Evolutionary conservation across 2,888 invertebrate genomes (phyloP).

Genomic region (Napeogenes sylphis): DNA sequence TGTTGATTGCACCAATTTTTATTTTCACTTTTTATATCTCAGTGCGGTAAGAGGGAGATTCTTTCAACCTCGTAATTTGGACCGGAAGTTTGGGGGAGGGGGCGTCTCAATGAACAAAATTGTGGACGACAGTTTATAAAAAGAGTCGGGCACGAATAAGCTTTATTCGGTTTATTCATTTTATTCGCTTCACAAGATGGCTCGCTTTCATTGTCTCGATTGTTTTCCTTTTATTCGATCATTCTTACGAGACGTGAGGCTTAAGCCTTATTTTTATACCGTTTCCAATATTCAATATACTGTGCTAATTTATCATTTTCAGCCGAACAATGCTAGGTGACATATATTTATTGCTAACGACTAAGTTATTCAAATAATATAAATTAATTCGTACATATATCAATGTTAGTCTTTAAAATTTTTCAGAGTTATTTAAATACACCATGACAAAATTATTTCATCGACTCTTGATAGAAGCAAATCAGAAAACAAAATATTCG

Average conservation of each 20-base stretch:
- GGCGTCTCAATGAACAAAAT: constrained; percentile 51
- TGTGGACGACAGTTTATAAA: constrained; percentile 54
- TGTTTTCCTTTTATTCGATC: constrained; percentile 36
- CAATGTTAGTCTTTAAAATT: too few species aligned
- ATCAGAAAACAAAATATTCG: too few species aligned
- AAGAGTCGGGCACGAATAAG: constrained; percentile 52
- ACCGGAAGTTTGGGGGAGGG: constrained; percentile 50
- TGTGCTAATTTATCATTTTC: neutral
- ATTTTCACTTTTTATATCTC: constrained; percentile 49
- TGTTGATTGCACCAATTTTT: constrained; percentile 44
- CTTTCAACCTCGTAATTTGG: constrained; percentile 56
- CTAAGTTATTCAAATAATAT: too few species aligned
- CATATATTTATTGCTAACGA: too few species aligned
- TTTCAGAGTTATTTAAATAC: too few species aligned
- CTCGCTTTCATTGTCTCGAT: constrained; percentile 36
- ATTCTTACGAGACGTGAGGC: constrained; percentile 30
- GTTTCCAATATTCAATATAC: constrained; percentile 16
- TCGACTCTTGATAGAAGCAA: too few species aligned
- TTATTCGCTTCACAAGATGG: constrained; percentile 36
- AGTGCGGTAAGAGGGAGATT: constrained; percentile 43
- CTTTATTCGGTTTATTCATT: constrained; percentile 59
- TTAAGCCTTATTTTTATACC: constrained; percentile 24
- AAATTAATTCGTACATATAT: too few species aligned
- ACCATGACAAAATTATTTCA: too few species aligned
- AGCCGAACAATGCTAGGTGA: too few species aligned